phyloP scores from a whole-genome alignment of 2,113 vertebrate species.

The Ailurus styani region DNA sequence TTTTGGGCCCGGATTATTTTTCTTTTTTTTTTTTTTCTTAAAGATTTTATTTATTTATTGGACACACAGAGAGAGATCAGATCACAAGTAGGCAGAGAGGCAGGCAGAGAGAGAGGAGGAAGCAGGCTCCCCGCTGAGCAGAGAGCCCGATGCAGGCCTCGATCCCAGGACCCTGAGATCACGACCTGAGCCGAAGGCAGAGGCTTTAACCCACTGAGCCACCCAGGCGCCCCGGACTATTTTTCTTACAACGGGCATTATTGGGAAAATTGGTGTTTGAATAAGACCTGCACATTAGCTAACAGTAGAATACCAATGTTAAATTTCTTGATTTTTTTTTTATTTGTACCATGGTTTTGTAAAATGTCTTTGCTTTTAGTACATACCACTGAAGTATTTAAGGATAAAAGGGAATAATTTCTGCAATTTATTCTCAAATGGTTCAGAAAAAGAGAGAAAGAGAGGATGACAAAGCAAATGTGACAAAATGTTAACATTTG shows the following conservation, averaged over 20 bases:
- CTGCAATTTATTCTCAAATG: background rate
- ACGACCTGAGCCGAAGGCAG: too few species aligned
- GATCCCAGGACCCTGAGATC: too few species aligned
- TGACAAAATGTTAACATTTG: background rate
- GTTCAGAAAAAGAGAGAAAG: background rate
- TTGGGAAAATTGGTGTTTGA: background rate
- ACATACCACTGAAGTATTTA: background rate
- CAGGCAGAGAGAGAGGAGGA: too few species aligned
- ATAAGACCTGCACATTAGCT: background rate
- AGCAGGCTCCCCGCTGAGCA: too few species aligned
- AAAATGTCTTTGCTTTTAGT: background rate
- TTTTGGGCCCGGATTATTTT: background rate
- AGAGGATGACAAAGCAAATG: background rate
- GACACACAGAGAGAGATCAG: too few species aligned
- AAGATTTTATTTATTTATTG: too few species aligned
- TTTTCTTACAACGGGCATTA: background rate
- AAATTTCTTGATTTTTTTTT: background rate
- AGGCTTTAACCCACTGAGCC: too few species aligned
- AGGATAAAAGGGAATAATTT: background rate
- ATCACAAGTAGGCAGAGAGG: too few species aligned
- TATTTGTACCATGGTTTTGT: background rate
- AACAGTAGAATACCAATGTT: background rate
- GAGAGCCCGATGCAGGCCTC: too few species aligned
- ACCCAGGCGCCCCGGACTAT: too few species aligned
- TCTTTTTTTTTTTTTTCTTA: too few species aligned